Base-by-base conservation (phyloP, 1,140 invertebrate species). In the Lasioglossum baleicum region DNA sequence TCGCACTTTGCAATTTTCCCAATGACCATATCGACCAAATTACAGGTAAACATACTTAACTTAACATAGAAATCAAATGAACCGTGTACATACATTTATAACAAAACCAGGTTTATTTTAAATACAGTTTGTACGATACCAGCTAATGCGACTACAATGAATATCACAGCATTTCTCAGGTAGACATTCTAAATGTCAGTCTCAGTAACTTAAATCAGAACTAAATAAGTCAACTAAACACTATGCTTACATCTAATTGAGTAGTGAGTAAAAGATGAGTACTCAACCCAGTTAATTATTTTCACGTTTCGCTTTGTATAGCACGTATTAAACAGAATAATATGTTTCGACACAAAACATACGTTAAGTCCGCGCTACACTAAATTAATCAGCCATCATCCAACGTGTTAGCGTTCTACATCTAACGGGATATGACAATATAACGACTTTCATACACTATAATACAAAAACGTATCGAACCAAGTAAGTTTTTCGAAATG, bases 91-190 rank as follows among this genome's bases (percentile, higher is more conserved):
- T 67, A 53, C 31, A n/a, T 80, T 80, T 68, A 80, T 70, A 87
- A 85, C 82, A 88, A 75, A 82, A 88, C 72, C 80, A 83, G 35
- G 75, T 87, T 86, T 83, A 82, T 86, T 87, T 86, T 87, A 87
- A 76, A 86, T 86, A 88, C 81, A 87, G 44, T 84, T 84, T 82
- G 79, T 83, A 89, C 82, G 81, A 88, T 88, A 88, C 80, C 79
- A 83, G 75, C 81, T 86, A 88, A 78, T 84, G 83, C 86, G 89
- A 91, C 90, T 91, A 90, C 83, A 90, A 87, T 90, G 81, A 69
- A 85, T 90, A 92, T 92, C 91, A 92, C 91, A 92, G 91, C 86
- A 87, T 89, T 90, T 90, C 85, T 89, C 89, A 91, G 90, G 91
- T 91, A 91, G 90, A 91, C 88, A 91, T 90, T 88, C 66, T 42